Evolutionary conservation across 1,140 invertebrate species (phyloP).

Genomic region (Leptinotarsa lineolata): DNA sequence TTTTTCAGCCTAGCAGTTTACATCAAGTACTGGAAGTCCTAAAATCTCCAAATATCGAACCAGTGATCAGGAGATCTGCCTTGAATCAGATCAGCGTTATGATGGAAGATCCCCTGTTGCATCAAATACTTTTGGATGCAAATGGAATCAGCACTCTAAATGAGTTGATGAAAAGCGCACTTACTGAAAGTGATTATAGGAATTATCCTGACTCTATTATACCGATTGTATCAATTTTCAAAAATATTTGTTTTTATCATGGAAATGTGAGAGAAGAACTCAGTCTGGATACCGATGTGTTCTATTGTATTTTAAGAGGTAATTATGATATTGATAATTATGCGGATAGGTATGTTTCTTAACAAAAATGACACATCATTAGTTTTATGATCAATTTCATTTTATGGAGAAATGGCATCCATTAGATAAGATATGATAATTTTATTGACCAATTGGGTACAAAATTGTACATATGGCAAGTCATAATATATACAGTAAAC

Average conservation of each 20-base stretch:
- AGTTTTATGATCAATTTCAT: too few relatives aligned
- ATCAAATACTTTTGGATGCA: constrained; percentile 59
- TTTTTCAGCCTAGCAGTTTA: constrained; percentile 54
- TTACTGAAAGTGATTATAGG: constrained; percentile 64
- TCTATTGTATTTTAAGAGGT: constrained; percentile 65
- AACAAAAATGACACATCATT: too few relatives aligned
- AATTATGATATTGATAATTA: constrained; percentile 29
- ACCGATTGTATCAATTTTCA: constrained; percentile 64
- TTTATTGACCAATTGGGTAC: too few relatives aligned
- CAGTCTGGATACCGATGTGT: constrained; percentile 59
- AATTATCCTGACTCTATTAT: constrained; percentile 70
- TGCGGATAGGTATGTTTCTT: too few relatives aligned
- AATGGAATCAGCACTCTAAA: constrained; percentile 51
- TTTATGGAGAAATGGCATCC: too few relatives aligned
- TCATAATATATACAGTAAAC: too few relatives aligned
- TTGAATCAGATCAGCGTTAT: constrained; percentile 65
- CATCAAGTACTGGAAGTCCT: constrained; percentile 57
- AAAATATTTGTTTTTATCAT: constrained; percentile 61
- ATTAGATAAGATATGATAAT: too few relatives aligned
- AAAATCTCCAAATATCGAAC: constrained; percentile 57
- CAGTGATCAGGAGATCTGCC: constrained; percentile 62
- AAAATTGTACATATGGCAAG: too few relatives aligned
- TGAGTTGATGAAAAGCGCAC: constrained; percentile 55
- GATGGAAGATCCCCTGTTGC: constrained; percentile 61
- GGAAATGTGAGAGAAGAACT: constrained; percentile 59